Base-by-base conservation (phyloP, 2,113 vertebrate genomes). In the Cynocephalus volans region DNA sequence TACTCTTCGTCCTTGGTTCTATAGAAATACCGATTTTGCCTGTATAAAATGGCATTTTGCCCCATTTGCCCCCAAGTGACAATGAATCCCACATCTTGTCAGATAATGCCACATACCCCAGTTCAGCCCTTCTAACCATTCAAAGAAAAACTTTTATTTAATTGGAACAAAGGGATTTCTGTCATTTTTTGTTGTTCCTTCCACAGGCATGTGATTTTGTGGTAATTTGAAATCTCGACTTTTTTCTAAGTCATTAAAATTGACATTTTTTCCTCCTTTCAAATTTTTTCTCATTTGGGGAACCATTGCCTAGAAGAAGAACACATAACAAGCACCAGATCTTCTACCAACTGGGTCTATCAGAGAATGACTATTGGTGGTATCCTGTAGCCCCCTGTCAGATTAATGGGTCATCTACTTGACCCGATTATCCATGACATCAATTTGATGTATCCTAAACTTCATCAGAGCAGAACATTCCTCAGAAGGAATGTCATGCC, bases 111-210 rank as follows among this genome's bases (percentile, higher is more conserved):
- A 58, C 41, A 50, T 21, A 79, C 19, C 4, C n/a, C 18, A 93
- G 11, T 67, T 93, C 10, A 58, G 8, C 64, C 56, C 31, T 87
- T 89, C n/a, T 88, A 85, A 31, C 28, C 54, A 67, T 76, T 50
- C 96, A 21, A 96, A 96, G 26, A 11, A 2, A 54, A 50, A 48
- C 11, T 62, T 64, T 90, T 95, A 36, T 56, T 89, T 79, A 93
- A 84, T 45, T 83, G 36, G 50, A 88, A 3, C 67, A 94, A 85
- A 88, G 14, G 6, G 15, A 62, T 67, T 91, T 50, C 52, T 93
- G 10, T 87, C 45, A 96, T 97, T 95, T 92, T 65, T 41, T 96
- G 10, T 41, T 94, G 33, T 84, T 87, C 58, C n/a, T 91, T 77
- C 28, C 45, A 52, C 26, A 56, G 64, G 5, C 50, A 58, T 87